These are phyloP conservation scores for Neolamprologus toae DNA, from an alignment of 2,113 vertebrate genomes.

Conservation along the genomic window DNA sequence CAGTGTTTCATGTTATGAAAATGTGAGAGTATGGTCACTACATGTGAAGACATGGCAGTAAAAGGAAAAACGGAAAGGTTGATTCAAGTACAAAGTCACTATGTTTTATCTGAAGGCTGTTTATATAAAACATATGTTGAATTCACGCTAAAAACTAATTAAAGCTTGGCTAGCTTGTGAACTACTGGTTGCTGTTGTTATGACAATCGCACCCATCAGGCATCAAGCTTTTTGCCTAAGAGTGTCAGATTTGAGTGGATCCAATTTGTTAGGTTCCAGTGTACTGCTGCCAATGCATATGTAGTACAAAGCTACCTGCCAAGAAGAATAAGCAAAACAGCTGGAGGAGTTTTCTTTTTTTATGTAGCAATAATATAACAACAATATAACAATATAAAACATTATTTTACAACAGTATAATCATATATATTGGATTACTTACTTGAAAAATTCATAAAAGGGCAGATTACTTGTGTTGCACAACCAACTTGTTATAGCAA, in stretches of 20 bases:
- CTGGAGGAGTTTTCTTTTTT: background rate
- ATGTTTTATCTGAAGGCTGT: background rate
- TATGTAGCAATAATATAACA: background rate
- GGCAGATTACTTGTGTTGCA: background rate
- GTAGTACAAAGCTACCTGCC: background rate
- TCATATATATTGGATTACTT: background rate
- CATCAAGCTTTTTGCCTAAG: background rate
- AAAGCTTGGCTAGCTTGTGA: background rate
- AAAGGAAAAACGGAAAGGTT: background rate
- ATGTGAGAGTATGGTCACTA: background rate
- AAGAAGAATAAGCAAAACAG: background rate
- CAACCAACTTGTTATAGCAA: background rate
- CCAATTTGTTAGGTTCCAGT: background rate
- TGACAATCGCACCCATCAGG: background rate
- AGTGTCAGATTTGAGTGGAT: background rate
- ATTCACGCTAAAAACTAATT: background rate
- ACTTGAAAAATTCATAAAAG: background rate
- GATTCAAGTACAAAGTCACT: background rate
- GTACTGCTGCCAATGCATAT: background rate
- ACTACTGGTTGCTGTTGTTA: background rate
- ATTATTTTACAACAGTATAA: background rate
- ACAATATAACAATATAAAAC: background rate
- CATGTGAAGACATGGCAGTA: background rate
- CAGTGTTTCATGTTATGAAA: background rate
- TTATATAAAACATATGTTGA: background rate